Conservation (phyloP, 2,888 invertebrate species). For the Poecilobothrus nobilitatus region DNA sequence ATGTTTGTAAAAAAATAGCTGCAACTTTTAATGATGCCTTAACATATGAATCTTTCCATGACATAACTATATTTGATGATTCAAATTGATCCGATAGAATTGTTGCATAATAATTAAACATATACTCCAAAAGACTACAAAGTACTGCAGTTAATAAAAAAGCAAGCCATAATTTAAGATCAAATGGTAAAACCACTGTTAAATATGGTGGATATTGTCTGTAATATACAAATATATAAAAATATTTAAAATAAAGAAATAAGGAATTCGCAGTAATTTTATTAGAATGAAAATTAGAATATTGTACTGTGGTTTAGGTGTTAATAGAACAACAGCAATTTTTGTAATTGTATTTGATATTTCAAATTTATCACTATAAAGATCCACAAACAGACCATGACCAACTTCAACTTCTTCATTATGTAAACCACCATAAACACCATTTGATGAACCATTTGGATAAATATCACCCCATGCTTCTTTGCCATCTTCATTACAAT, state of each 20-base stretch:
- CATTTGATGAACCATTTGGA: constrained; percentile 35
- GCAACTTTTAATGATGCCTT: constrained; percentile 28
- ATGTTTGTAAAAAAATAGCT: constrained; percentile 39
- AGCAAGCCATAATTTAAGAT: not conserved
- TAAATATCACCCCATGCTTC: constrained; percentile 39
- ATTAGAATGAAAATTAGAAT: no score
- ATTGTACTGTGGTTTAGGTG: not conserved
- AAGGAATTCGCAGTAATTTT: not conserved
- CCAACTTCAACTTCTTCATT: constrained; percentile 35
- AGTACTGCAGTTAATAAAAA: not conserved
- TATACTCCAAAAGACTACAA: not conserved
- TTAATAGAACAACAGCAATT: constrained; percentile 26
- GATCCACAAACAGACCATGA: constrained; percentile 40
- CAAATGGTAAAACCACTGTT: not conserved
- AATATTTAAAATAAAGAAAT: not conserved
- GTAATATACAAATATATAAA: not conserved
- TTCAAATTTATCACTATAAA: constrained; percentile 38
- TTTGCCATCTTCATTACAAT: constrained; percentile 30
- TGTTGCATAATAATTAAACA: not conserved
- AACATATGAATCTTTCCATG: not conserved
- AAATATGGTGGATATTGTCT: not conserved
- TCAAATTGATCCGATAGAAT: not conserved
- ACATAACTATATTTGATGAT: no score
- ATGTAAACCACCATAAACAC: constrained; percentile 38
- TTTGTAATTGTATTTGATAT: constrained; percentile 36